Base-by-base conservation (phyloP, 2,113 vertebrate species). In the Gymnorhina tibicen region DNA sequence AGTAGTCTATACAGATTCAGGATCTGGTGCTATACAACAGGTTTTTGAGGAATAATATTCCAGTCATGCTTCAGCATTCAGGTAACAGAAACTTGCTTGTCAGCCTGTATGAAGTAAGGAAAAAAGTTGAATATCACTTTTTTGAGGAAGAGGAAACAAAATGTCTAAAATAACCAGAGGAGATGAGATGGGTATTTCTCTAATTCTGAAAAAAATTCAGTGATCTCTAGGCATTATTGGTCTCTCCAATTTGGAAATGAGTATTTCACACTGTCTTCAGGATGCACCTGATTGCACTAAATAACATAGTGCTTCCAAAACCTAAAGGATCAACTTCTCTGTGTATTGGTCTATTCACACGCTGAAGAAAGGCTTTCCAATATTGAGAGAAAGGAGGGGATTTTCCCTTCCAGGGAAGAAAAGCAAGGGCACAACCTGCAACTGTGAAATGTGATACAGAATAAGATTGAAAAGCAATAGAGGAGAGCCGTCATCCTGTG, bases 391-490 rank as follows among this genome's bases (percentile, higher is more conserved):
- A 85, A 94, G 39, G 13, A 84, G 55, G 27, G 69, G 62, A 69
- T 88, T 91, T 96, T 95, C 72, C 53, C n/a, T 80, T 81, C 56
- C 37, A 88, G 64, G 22, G 37, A 76, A 83, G 82, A 77, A 83
- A 91, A 91, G 37, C 46, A 88, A 91, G 64, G 91, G 68, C 21
- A 92, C 39, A 80, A 39, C 90, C 72, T 81, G 21, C 35, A 84
- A 86, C 78, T 92, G 79, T 91, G 88, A 92, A 93, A 95, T 87
- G 73, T 78, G 79, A 85, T 92, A 55, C 33, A 85, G 91, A 93
- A 60, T 76, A 90, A 95, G 87, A 92, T 33, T 84, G 82, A 92
- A 94, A 95, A 90, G 47, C 90, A 88, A 74, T 52, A 91, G 63
- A 88, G 37, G 16, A 91, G 68, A 74, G 63, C 77, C 68, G 72